Percentiles rank a stretch among this genome's conserved stretches.
Conservation (phyloP, 2,797 vertebrate species). For the Emydoidea blandingii region DNA sequence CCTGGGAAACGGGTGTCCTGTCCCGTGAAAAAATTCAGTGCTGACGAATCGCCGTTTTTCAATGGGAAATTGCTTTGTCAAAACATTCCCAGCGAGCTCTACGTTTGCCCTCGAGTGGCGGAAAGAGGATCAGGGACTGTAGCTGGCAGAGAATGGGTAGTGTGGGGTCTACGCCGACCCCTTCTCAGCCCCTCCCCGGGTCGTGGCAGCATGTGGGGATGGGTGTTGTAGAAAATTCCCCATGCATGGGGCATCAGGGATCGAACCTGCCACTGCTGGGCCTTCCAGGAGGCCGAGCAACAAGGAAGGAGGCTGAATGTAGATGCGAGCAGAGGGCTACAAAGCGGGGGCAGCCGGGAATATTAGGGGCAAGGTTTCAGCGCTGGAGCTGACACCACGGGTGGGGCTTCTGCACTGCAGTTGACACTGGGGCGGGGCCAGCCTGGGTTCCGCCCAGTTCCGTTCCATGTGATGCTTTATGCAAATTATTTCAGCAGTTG, state of each 20-base stretch:
- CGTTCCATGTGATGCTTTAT: not conserved
- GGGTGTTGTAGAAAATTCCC: not conserved
- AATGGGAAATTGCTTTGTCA: not conserved
- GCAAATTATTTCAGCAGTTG: not conserved
- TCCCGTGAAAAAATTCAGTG: not conserved
- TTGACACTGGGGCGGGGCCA: too few relatives aligned
- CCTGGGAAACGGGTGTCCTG: not conserved
- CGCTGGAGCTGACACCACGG: too few relatives aligned
- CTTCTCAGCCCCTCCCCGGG: not conserved
- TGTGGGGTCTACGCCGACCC: not conserved
- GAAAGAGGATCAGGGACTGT: not conserved
- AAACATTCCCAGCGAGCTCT: not conserved
- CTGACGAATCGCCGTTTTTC: not conserved
- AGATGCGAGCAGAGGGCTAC: not conserved
- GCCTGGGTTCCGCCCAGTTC: not conserved
- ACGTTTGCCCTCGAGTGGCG: not conserved
- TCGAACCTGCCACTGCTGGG: not conserved
- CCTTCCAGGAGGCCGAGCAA: not conserved
- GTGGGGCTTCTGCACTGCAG: not conserved
- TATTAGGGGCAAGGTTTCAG: not conserved
- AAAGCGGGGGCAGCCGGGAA: not conserved
- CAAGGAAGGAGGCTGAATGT: not conserved
- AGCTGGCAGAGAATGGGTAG: not conserved
- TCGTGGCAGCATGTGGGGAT: not conserved
- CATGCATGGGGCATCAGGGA: not conserved